Base-by-base conservation (phyloP, 2,113 vertebrate species). In the Gopherus evgoodei region DNA sequence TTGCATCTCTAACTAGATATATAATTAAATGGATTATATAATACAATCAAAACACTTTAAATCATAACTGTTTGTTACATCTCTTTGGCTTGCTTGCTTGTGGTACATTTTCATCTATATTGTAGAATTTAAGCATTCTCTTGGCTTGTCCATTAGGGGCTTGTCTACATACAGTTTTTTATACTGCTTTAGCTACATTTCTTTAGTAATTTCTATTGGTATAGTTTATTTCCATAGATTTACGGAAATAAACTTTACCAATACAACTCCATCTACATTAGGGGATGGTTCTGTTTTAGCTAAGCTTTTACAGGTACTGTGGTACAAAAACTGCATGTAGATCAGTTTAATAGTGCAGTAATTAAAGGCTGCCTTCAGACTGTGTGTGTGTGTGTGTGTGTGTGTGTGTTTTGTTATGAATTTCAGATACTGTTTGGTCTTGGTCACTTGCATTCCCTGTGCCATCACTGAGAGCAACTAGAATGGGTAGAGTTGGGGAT, bases 331-430 rank as follows among this genome's bases (percentile, higher is more conserved):
- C 14, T 42, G 2, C 52, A 12, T 9, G 31, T 35, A 31, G 29
- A 31, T 19, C 21, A 44, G 5, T 38, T 29, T 29, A 6, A 14
- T 11, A 87, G 53, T 35, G 29, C 2, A 89, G 24, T 54, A 57
- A 79, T 31, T 2, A 42, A 83, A 29, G 83, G 14, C 4, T 89
- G 12, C 44, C 79, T 1, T 16, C 86, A 83, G 17, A 21, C 5
- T 35, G 2, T 11, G 4, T 2, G 24, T 1, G 1, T 42, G 5
- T 6, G 44, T 35, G 2, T 11, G 4, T 2, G 24, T 1, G 1
- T 42, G 5, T 6, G 44, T 44, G 47, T 11, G 4, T 19, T 91
- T 27, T 59, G 5, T 11, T 84, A 42, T 89, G 47, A 1, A 3
- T 87, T 89, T 53, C 21, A 62, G 8, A 3, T 44, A 2, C 19